Conservation (phyloP, 1,140 invertebrate genomes). For the Parasteatoda tepidariorum region DNA sequence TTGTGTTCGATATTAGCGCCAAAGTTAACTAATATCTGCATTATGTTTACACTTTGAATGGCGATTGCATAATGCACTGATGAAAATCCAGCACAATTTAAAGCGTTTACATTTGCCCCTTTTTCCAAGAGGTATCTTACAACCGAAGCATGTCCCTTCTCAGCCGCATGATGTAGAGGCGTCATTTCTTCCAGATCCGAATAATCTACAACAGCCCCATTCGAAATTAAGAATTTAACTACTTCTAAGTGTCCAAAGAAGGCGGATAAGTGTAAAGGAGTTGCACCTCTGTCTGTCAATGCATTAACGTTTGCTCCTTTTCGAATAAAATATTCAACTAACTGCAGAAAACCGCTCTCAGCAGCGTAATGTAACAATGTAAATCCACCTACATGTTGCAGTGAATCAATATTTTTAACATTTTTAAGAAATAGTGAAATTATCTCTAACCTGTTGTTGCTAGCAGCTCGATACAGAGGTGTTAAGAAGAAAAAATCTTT, state of each 20-base stretch:
- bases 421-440: neutral
- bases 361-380: conserved; percentile 60
- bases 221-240: conserved; percentile 27
- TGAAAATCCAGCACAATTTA: neutral
- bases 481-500: neutral
- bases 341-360: conserved; percentile 2
- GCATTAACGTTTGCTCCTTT: conserved; percentile 29
- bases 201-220: conserved; percentile 38
- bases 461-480: neutral
- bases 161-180: conserved; percentile 11
- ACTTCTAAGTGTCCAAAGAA: conserved; percentile 24
- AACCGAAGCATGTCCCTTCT: neutral
- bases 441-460: neutral
- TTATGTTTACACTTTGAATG: neutral
- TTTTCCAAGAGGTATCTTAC: neutral
- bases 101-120: neutral
- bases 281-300: conserved; percentile 10
- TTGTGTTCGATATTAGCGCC: neutral
- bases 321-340: conserved; percentile 4
- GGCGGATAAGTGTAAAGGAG: conserved; percentile 45
- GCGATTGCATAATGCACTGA: neutral
- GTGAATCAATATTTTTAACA: neutral
- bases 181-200: neutral
- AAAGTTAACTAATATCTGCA: neutral
- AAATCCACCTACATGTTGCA: neutral